Evolutionary conservation across 2,113 vertebrate species (phyloP).

Genomic region (Mola mola): DNA sequence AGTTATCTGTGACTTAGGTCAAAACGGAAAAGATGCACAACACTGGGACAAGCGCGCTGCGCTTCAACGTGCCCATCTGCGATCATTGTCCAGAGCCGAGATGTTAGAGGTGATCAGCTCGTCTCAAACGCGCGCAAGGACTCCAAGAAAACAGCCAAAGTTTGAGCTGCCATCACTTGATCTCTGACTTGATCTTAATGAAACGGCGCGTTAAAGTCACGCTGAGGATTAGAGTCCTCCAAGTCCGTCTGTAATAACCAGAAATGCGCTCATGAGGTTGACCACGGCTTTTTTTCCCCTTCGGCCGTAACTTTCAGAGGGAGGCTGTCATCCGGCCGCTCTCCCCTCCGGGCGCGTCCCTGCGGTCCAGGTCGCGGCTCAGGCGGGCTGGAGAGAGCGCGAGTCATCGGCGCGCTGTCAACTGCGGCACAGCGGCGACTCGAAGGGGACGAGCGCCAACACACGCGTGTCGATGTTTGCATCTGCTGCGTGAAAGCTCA

Average conservation of each 20-base stretch:
- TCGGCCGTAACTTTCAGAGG: slow-evolving; percentile 24
- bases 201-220: too few species aligned
- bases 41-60: slow-evolving; percentile 31
- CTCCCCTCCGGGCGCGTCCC: slow-evolving; percentile 51
- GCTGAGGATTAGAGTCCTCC: not conserved
- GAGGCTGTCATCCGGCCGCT: slow-evolving; percentile 50
- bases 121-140: slow-evolving; percentile 4
- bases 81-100: slow-evolving; percentile 61
- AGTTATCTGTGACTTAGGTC: slow-evolving; percentile 68
- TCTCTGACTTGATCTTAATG: not conserved
- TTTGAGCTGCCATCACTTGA: slow-evolving; percentile 34
- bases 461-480: not conserved
- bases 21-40: slow-evolving; percentile 36
- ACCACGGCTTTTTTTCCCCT: too few species aligned
- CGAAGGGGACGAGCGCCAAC: not conserved
- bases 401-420: slow-evolving; percentile 35
- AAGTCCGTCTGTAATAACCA: not conserved
- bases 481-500: slow-evolving; percentile 1
- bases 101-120: slow-evolving; percentile 24
- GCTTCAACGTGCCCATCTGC: slow-evolving; percentile 46
- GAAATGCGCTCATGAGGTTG: not conserved
- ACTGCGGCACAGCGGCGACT: slow-evolving; percentile 15
- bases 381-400: slow-evolving; percentile 59
- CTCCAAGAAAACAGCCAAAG: slow-evolving; percentile 7
- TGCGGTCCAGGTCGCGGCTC: slow-evolving; percentile 49